Conservation (phyloP, 2,888 invertebrate genomes). For the Campopleginae sp. region DNA sequence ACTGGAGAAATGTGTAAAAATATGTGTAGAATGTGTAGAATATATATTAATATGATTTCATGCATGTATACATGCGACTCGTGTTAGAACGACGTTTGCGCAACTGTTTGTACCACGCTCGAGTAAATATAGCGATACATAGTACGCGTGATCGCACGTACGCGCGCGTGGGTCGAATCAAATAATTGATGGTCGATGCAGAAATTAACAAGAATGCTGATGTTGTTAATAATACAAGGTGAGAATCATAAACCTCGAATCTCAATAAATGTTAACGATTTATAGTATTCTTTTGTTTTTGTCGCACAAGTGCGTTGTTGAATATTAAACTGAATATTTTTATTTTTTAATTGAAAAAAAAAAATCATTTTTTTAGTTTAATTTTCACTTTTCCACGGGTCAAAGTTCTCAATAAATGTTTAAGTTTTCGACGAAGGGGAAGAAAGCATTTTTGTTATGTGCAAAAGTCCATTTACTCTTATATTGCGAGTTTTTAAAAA, state of each 20-base stretch:
- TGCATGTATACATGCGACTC: background rate
- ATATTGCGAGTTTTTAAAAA: background rate
- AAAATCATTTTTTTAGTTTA: too few species aligned
- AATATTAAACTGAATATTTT: background rate
- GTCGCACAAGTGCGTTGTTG: background rate
- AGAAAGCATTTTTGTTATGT: background rate
- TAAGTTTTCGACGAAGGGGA: too few species aligned
- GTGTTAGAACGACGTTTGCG: conserved; percentile 52
- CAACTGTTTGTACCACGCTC: conserved; percentile 41
- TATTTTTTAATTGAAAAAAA: too few species aligned
- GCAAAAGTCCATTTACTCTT: background rate
- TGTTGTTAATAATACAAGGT: conserved; percentile 14
- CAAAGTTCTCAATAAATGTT: too few species aligned
- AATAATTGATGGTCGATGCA: conserved; percentile 58
- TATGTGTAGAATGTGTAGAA: background rate
- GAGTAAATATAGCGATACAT: conserved; percentile 23
- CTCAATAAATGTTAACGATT: background rate
- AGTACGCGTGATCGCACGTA: conserved; percentile 19
- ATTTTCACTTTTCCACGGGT: too few species aligned
- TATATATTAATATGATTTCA: background rate
- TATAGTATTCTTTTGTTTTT: background rate
- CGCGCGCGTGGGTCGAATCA: conserved; percentile 59
- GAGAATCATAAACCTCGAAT: conserved; percentile 9
- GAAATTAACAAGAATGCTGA: conserved; percentile 39
- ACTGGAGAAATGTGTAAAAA: background rate